phyloP scores from a whole-genome alignment of 2,888 invertebrate genomes.

The Beris morrisii region DNA sequence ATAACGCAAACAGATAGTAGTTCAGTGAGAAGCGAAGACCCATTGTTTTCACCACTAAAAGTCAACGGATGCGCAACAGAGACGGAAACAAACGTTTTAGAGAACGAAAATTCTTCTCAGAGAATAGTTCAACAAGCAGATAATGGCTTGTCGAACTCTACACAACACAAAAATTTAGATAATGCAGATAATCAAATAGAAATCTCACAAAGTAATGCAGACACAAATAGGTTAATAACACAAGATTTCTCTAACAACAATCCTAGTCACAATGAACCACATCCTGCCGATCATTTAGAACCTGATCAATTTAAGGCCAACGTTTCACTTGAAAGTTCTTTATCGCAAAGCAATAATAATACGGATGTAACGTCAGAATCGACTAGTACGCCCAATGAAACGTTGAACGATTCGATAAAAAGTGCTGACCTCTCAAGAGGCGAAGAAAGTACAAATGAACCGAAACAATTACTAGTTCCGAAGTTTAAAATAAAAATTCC shows the following conservation, averaged over 20 bases:
- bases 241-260: no score
- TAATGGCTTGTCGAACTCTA: no score
- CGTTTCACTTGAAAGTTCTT: conserved; percentile 6
- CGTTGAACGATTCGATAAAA: conserved; percentile 4
- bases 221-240: no score
- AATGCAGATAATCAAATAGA: no score
- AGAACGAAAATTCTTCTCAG: no score
- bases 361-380: conserved; percentile 10
- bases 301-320: not conserved
- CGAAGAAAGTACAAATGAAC: conserved; percentile 26
- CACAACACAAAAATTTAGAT: no score
- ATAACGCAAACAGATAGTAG: conserved; percentile 1
- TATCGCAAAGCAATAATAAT: conserved; percentile 10
- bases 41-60: not conserved
- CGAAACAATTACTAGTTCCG: conserved; percentile 58
- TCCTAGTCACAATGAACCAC: not conserved
- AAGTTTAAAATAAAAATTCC: conserved; percentile 70
- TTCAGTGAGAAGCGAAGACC: not conserved
- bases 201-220: no score
- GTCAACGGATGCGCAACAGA: conserved; percentile 13
- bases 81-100: not conserved
- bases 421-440: conserved; percentile 15
- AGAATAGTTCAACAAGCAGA: no score
- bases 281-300: not conserved
- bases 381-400: conserved; percentile 2